phyloP scores from a whole-genome alignment of 2,113 vertebrate genomes.

The Charadrius vociferus region DNA sequence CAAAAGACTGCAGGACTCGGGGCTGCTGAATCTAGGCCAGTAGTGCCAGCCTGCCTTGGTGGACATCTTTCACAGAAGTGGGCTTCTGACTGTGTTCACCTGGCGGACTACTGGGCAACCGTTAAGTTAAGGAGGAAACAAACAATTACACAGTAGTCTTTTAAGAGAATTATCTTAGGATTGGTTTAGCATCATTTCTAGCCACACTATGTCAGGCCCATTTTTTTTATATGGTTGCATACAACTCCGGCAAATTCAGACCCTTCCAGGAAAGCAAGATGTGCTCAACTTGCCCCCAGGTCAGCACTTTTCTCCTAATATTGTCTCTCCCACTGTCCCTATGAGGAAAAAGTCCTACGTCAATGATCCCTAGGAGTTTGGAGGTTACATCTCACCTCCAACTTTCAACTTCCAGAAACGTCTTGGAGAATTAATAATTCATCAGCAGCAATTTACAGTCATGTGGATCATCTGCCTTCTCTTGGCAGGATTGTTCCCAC shows the following conservation, averaged over 20 bases:
- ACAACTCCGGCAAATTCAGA: neutral
- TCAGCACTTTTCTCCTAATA: neutral
- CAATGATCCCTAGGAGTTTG: neutral
- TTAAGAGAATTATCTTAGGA: neutral
- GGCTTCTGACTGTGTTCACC: neutral
- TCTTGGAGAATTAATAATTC: neutral
- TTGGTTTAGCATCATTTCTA: neutral
- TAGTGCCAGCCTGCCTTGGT: neutral
- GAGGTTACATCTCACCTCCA: neutral
- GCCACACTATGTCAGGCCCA: neutral
- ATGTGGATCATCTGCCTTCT: accelerated
- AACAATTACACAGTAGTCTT: neutral
- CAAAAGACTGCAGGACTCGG: neutral
- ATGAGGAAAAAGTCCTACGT: neutral
- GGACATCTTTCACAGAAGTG: neutral
- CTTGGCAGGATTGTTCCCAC: neutral
- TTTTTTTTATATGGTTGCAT: neutral
- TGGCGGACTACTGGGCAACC: neutral
- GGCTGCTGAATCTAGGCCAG: neutral
- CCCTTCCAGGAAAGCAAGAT: neutral
- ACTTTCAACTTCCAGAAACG: neutral
- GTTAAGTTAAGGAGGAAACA: neutral
- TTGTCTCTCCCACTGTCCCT: neutral
- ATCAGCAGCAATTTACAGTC: neutral
- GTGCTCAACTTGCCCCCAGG: neutral